Evolutionary conservation across 2,888 invertebrate genomes (phyloP).

Genomic region (Aethes cnicana): DNA sequence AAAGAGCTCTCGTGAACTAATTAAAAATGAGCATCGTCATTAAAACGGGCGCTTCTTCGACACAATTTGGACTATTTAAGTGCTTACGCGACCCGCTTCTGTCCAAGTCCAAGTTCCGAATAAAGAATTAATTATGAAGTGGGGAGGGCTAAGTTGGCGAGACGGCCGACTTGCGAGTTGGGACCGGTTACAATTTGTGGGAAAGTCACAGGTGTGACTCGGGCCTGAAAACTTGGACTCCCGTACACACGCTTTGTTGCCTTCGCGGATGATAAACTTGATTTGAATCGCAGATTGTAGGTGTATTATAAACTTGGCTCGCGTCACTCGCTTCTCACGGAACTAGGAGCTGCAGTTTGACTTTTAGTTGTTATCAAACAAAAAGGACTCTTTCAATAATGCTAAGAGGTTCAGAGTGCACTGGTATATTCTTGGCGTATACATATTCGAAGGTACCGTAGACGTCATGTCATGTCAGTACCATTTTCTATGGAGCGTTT

Average conservation of each 20-base stretch:
- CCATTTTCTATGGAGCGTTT: no score
- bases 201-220: slow-evolving; percentile 75
- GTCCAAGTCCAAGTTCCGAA: slow-evolving; percentile 75
- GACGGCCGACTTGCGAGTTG: slow-evolving; percentile 68
- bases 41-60: slow-evolving; percentile 64
- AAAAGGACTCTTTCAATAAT: no score
- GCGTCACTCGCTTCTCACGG: slow-evolving; percentile 10
- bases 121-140: slow-evolving; percentile 82
- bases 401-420: no score
- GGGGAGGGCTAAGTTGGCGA: slow-evolving; percentile 65
- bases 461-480: no score
- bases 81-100: slow-evolving; percentile 73
- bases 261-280: slow-evolving; percentile 76
- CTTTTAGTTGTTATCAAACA: not conserved
- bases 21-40: slow-evolving; percentile 62
- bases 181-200: slow-evolving; percentile 77
- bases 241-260: slow-evolving; percentile 75
- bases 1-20: slow-evolving; percentile 72
- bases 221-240: slow-evolving; percentile 63
- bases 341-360: slow-evolving; percentile 18
- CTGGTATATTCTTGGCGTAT: no score
- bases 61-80: slow-evolving; percentile 79
- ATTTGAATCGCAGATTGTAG: slow-evolving; percentile 77
- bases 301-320: slow-evolving; percentile 29
- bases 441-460: no score